These are phyloP conservation scores for Hippocampus abdominalis DNA, from an alignment of 2,113 vertebrate species.

Conservation along the genomic window DNA sequence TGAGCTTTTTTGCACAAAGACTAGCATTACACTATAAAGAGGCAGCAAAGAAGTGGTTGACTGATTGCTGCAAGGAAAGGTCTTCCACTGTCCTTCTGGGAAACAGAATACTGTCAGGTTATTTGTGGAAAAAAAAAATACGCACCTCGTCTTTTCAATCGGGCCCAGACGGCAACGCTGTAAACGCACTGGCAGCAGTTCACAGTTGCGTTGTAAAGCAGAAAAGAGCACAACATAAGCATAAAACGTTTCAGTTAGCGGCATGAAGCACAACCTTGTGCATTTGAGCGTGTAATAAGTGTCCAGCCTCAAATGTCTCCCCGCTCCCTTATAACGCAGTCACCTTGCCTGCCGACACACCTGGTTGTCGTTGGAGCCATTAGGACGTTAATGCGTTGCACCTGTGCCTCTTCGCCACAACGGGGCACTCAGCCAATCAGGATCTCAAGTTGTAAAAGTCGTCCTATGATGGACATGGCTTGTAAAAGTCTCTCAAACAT, in stretches of 20 bases:
- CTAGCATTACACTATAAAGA: background rate
- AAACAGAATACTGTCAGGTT: background rate
- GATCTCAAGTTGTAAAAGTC: slow-evolving; percentile 28
- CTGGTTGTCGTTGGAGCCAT: slow-evolving; percentile 60
- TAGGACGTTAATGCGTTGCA: slow-evolving; percentile 53
- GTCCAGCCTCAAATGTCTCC: slow-evolving; percentile 10
- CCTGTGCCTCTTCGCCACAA: slow-evolving; percentile 39
- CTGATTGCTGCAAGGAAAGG: background rate
- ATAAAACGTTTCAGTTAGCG: slow-evolving; percentile 2
- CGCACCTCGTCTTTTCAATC: slow-evolving; percentile 1
- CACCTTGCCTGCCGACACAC: slow-evolving; percentile 44
- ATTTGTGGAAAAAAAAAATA: background rate
- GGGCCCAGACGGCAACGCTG: background rate
- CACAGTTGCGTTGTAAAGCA: slow-evolving; percentile 1
- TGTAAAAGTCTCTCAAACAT: slow-evolving; percentile 65
- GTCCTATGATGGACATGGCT: slow-evolving; percentile 35
- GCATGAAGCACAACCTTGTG: slow-evolving; percentile 7
- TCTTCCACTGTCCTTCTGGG: slow-evolving; percentile 4
- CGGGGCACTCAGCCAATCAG: slow-evolving; percentile 47
- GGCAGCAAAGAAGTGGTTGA: background rate
- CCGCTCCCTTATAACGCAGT: slow-evolving; percentile 12
- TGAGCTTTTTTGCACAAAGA: background rate
- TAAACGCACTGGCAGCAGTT: background rate
- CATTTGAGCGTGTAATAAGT: slow-evolving; percentile 12
- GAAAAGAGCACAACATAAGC: slow-evolving; percentile 4